Evolutionary conservation across 2,888 invertebrate species (phyloP).

Genomic region (Crematogaster levior): DNA sequence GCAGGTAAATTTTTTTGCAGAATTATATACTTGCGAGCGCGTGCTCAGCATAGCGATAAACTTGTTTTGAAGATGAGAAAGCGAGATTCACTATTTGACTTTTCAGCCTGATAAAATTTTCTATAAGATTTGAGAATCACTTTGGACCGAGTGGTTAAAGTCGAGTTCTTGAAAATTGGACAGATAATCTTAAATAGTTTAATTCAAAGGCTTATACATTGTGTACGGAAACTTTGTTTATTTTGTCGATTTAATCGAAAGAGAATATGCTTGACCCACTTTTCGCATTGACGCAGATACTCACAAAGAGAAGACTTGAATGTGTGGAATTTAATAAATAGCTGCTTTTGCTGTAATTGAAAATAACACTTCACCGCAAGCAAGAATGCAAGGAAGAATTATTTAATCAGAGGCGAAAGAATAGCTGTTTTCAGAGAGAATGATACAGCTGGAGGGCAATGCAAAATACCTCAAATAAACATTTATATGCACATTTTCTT

Average conservation of each 20-base stretch:
- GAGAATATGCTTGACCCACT: constrained; percentile 38
- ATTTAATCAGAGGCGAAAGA: constrained; percentile 38
- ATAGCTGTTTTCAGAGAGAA: constrained; percentile 8
- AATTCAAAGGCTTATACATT: neutral
- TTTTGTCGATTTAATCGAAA: constrained; percentile 29
- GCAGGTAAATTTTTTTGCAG: neutral
- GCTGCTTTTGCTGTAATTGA: constrained; percentile 44
- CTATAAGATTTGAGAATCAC: neutral
- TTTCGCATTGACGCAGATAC: constrained; percentile 15
- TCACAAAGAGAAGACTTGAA: constrained; percentile 32
- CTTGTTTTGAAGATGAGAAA: neutral
- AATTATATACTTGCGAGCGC: neutral
- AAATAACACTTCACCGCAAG: constrained; percentile 47
- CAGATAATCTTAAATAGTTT: constrained; percentile 6
- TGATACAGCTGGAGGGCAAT: neutral
- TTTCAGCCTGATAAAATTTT: neutral
- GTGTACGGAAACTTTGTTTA: neutral
- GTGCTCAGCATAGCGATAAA: neutral
- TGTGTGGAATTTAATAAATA: constrained; percentile 53
- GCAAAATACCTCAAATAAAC: constrained; percentile 8
- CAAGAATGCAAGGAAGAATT: constrained; percentile 47
- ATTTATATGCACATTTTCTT: neutral
- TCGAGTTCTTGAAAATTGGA: neutral
- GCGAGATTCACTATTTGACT: neutral
- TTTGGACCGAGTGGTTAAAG: neutral